Percentiles rank a stretch among this genome's conserved stretches.
These are phyloP conservation scores for Thunnus albacares DNA, from an alignment of 2,797 vertebrate species.

Conservation along the genomic window DNA sequence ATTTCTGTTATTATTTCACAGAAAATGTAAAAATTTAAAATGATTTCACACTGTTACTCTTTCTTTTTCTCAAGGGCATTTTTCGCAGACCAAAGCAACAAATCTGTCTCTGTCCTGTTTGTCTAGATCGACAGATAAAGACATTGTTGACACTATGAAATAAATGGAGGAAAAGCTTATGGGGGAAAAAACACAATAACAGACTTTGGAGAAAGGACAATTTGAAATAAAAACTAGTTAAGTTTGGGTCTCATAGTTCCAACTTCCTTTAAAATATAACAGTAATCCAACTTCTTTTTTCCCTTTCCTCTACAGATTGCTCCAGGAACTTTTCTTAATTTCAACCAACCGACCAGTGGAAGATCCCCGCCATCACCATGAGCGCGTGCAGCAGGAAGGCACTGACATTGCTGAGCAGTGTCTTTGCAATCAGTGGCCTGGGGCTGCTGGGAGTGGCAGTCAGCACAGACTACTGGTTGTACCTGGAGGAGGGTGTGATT, in stretches of 20 bases:
- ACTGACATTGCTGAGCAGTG: constrained; percentile 93
- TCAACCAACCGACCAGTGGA: constrained; percentile 7
- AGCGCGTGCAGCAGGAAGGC: constrained; percentile 92
- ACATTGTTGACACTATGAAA: not conserved
- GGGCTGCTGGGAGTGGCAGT: constrained; percentile 94
- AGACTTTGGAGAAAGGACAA: no score
- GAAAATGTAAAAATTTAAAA: no score
- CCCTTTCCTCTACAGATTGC: constrained; percentile 29
- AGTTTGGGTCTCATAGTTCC: not conserved
- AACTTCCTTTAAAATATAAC: not conserved
- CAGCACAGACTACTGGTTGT: constrained; percentile 97
- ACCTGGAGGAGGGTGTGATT: constrained; percentile 94
- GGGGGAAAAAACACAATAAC: not conserved
- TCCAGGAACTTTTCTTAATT: constrained; percentile 5
- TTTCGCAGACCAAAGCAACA: not conserved
- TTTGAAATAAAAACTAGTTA: not conserved
- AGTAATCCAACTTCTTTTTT: not conserved
- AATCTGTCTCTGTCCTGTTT: not conserved
- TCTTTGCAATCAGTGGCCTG: constrained; percentile 93
- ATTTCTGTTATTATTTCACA: no score
- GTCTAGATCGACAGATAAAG: no score
- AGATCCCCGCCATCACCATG: constrained; percentile 77
- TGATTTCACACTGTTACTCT: no score
- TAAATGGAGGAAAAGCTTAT: not conserved
- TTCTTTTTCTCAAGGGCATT: no score